A percentile compares a stretch with the other conserved stretches of the same genome.
Conservation (phyloP, 2,888 invertebrate genomes). For the Arrhopalites spinosus region DNA sequence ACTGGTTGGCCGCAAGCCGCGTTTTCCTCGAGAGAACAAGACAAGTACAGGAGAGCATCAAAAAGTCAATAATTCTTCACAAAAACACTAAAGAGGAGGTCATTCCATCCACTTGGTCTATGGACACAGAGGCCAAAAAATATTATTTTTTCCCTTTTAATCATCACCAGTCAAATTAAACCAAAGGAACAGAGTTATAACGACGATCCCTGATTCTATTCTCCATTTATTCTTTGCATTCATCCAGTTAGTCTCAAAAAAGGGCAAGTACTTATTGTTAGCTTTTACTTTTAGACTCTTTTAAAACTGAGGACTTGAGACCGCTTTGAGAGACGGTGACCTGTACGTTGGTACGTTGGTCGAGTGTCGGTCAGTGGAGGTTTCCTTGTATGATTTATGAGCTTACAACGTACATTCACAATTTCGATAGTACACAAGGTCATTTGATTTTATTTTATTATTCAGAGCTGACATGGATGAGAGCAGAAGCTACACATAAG, state of each 20-base stretch:
- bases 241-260: neutral
- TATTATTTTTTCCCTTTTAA: neutral
- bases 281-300: neutral
- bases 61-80: constrained; percentile 27
- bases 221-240: neutral
- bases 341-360: neutral
- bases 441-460: constrained; percentile 10
- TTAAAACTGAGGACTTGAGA: no score
- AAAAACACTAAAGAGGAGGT: constrained; percentile 33
- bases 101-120: no score
- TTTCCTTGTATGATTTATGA: constrained; percentile 7
- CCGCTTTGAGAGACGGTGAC: neutral
- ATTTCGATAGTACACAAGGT: constrained; percentile 31
- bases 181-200: neutral
- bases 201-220: no score
- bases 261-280: neutral
- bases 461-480: no score
- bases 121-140: neutral
- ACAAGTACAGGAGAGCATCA: constrained; percentile 3
- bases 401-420: constrained; percentile 2
- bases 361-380: neutral
- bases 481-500: neutral
- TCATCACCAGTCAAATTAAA: constrained; percentile 29
- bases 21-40: neutral
- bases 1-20: constrained; percentile 1